These are phyloP conservation scores for Mythimna albipuncta DNA, from an alignment of 2,888 invertebrate species.

Conservation along the genomic window DNA sequence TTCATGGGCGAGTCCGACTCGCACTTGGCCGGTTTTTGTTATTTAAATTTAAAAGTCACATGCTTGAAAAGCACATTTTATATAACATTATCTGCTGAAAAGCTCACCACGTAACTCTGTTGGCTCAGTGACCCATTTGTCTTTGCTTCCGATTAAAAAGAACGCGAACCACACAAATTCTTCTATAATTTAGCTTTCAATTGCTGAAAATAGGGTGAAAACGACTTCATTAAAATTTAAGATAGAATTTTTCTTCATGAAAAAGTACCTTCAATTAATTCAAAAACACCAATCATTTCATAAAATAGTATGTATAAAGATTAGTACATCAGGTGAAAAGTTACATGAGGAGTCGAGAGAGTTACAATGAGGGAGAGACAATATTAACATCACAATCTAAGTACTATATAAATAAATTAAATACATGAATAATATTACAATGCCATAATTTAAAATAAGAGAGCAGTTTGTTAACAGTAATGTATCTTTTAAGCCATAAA, in stretches of 20 bases:
- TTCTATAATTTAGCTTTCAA: background rate
- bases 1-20: too few species aligned
- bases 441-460: background rate
- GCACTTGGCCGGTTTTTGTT: too few species aligned
- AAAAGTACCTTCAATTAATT: background rate
- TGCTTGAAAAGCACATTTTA: background rate
- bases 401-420: background rate
- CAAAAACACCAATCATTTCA: too few species aligned
- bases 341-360: too few species aligned
- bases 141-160: background rate
- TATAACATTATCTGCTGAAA: background rate
- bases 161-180: background rate
- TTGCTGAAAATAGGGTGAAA: background rate
- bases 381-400: background rate
- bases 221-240: background rate
- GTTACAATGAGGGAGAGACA: background rate
- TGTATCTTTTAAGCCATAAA: conserved; percentile 16
- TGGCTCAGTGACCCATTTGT: background rate
- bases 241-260: background rate
- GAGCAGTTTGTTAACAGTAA: background rate
- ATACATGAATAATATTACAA: background rate
- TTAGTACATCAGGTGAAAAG: too few species aligned
- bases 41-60: background rate
- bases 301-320: too few species aligned
- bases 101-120: background rate